A percentile compares a stretch with the other conserved stretches of the same genome.
Conservation (phyloP, 2,113 vertebrate species). For the Dermatemys mawii region DNA sequence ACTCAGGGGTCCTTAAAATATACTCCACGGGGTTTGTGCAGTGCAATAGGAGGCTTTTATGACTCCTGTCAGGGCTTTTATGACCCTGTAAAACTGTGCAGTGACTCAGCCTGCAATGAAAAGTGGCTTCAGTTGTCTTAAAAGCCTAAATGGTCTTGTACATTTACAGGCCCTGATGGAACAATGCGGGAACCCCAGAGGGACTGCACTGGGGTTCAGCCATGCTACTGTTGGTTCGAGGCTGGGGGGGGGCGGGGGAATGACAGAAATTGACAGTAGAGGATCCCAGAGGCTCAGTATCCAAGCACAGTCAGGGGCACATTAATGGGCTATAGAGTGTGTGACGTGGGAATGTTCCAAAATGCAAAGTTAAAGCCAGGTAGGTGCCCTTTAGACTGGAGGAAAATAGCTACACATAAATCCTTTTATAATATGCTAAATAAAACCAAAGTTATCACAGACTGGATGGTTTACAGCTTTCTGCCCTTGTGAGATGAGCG, state of each 20-base stretch:
- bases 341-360: not conserved
- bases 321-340: not conserved
- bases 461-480: not conserved
- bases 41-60: slow-evolving; percentile 87
- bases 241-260: too few relatives aligned
- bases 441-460: not conserved
- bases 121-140: slow-evolving; percentile 79
- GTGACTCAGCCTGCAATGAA: slow-evolving; percentile 79
- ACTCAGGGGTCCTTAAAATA: slow-evolving; percentile 90
- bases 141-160: slow-evolving; percentile 81
- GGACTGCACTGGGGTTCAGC: not conserved
- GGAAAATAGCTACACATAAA: not conserved
- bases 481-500: not conserved
- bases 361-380: not conserved
- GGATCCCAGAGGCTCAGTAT: rapidly evolving
- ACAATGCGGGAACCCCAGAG: slow-evolving; percentile 25
- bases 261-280: rapidly evolving
- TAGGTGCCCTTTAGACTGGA: not conserved
- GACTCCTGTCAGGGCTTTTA: slow-evolving; percentile 87
- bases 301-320: not conserved
- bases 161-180: slow-evolving; percentile 75
- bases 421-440: not conserved
- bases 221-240: not conserved
- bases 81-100: slow-evolving; percentile 85
- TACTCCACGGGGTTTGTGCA: slow-evolving; percentile 83